Base-by-base conservation (phyloP, 2,113 vertebrate species). In the Sturnira hondurensis region DNA sequence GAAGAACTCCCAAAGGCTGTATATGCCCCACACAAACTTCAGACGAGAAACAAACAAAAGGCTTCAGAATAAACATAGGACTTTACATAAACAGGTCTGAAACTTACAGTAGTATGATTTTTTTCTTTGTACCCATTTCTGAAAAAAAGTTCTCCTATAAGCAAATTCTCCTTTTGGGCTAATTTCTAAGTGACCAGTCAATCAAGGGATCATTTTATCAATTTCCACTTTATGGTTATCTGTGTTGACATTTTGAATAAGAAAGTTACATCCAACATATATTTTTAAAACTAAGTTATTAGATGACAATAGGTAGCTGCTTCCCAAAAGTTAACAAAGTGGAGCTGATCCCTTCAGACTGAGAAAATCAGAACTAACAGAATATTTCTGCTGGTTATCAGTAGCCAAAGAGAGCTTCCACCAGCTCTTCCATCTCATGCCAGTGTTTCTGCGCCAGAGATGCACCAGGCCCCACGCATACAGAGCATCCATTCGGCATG, bases 51-150 rank as follows among this genome's bases (percentile, higher is more conserved):
- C 33, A 85, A 80, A 68, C 68, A 47, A 47, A 96, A 58, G 50
- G 33, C 81, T 67, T n/a, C 77, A 36, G 61, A 88, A 88, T 20
- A 43, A 67, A 93, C 82, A 78, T 4, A 19, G 84, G 38, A 43
- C 13, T 96, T 65, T 76, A 68, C 16, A 86, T 5, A 71, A 47
- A 81, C 87, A 41, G 54, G 45, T 81, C 56, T 45, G n/a, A 93
- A 92, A 77, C 74, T 92, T 19, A 85, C 26, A 94, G 73, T 74
- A 38, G 93, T 81, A 85, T 2, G 71, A 54, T 26, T 52, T 58
- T 81, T 73, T 63, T 77, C 80, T 71, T 71, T 92, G 87, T 86
- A 95, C 52, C 74, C 74, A 54, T 86, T 93, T 93, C 73, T 96
- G 81, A 67, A 78, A 88, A 91, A 88, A 68, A 33, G 54, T 61